Evolutionary conservation across 2,888 invertebrate species (phyloP), one percentile per base, ranked within the genome.

Genomic region (Saturnia japonica): DNA sequence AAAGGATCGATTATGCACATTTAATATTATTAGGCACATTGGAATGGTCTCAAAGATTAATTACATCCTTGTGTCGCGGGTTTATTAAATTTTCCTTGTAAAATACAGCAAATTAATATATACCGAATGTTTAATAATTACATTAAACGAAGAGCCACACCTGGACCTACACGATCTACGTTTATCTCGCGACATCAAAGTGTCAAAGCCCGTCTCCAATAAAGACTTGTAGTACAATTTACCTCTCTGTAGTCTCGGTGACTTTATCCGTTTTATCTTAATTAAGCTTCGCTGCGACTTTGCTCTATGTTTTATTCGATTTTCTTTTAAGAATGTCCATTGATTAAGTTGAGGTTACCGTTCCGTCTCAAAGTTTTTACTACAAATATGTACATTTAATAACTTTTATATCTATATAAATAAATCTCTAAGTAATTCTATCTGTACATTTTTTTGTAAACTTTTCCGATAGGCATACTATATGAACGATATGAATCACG

Each of bases 231-330:
- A 68, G 47, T 64, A 68, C 71, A 64, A 51, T 71, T 71, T 71
- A 71, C 71, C 62, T 71, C 60, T 68, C 68, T 69, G 69, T 73
- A 72, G 74, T 73, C 73, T 71, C 66, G 72, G 74, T 72, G 66
- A 71, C 25, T 73, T 74, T 72, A 77, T 74, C 70, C 62, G 71
- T 72, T 76, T 74, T 75, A 76, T 79, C 78, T 78, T 75, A 78
- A 80, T 76, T 74, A 80, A 78, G 64, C 64, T 77, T 75, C 73
- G 74, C 69, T 71, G 67, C 47, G 54, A 62, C 71, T 68, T 68
- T 70, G 71, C 72, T 60, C 60, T 51, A 66, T 64, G 69, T 67
- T 72, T 72, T 69, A 60, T 68, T 69, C 70, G 25, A 68, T 75
- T 74, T 72, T 60, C 62, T 47, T 71, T 72, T 71, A 54, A 62